Evolutionary conservation across 1,140 invertebrate species (phyloP), one percentile per base, ranked within the genome.

Genomic region (Monochamus saltuarius): DNA sequence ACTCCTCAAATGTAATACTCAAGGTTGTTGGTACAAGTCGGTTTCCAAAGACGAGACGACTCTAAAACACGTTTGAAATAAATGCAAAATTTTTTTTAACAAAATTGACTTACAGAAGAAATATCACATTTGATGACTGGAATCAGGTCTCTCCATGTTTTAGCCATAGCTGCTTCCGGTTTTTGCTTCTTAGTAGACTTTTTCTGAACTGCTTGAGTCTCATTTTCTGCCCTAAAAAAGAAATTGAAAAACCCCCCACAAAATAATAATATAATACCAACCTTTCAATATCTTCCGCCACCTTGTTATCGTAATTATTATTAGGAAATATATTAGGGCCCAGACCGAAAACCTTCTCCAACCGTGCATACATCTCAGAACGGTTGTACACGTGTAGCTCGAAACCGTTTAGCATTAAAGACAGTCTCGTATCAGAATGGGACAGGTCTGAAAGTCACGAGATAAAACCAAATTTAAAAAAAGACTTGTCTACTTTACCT

Each of bases 51-150:
- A 98, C 92, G 59, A 97, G 80, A 61, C 95, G 87, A 50, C 94
- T 94, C 84, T 91, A 68, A 75, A 65, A 75, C 64, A 62, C 64
- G 46, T 62, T n/a, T 1, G n/a, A 11, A 4, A 4, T 14, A 11
- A 42, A 49, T 4, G 10, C n/a, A n/a, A 45, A 10, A 51, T 11
- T 7, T 35, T n/a, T 39, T n/a, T 36, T 39, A 10, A 2, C 35
- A 22, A 11, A 13, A 3, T 29, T 49, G 37, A 80, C 80, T 83
- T 78, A 89, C 88, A 39, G 89, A 89, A 57, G 88, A 91, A 43
- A 98, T 86, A 73, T 98, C 95, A 42, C 97, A 81, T 82, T 98
- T 98, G 56, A 98, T 97, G 22, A 97, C 93, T 46, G 97, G 97
- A 72, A 98, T 94, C 46, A 99, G 83, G 81, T 98, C 94, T 67